These are phyloP conservation scores for Propithecus deckenii DNA, from an alignment of 2,797 vertebrate species.

Conservation along the genomic window DNA sequence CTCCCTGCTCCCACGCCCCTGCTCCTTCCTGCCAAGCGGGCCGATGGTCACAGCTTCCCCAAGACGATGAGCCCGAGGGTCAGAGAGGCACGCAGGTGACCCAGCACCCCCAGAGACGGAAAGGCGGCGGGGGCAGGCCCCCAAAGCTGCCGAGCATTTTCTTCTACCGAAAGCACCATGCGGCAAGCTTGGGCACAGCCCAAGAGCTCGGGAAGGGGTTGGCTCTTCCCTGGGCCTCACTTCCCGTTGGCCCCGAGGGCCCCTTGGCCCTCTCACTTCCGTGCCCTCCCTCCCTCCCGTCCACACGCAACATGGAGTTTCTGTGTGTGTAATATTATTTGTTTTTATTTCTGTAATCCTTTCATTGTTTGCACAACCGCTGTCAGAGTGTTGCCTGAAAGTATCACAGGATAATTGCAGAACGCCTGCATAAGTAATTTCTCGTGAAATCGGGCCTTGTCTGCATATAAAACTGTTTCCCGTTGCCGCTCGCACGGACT, in stretches of 20 bases:
- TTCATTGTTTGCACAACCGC: conserved; percentile 87
- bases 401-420: conserved; percentile 86
- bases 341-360: conserved; percentile 87
- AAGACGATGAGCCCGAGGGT: not conserved
- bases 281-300: conserved; percentile 64
- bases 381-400: conserved; percentile 85
- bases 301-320: conserved; percentile 81
- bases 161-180: fast-evolving
- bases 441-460: conserved; percentile 86
- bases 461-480: conserved; percentile 87
- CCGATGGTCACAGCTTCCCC: not conserved
- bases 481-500: conserved; percentile 84
- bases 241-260: not conserved
- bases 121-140: fast-evolving
- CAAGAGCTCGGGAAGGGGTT: not conserved
- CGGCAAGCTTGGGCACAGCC: not conserved
- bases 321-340: conserved; percentile 84
- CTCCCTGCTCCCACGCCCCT: not conserved
- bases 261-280: too few species aligned
- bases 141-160: not conserved
- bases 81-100: not conserved
- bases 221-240: not conserved
- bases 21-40: not conserved
- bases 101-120: not conserved
- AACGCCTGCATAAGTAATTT: conserved; percentile 87